Percentiles rank a stretch among this genome's conserved stretches.
Evolutionary conservation across 2,888 invertebrate genomes (phyloP).

Genomic region (Heliconius sara): DNA sequence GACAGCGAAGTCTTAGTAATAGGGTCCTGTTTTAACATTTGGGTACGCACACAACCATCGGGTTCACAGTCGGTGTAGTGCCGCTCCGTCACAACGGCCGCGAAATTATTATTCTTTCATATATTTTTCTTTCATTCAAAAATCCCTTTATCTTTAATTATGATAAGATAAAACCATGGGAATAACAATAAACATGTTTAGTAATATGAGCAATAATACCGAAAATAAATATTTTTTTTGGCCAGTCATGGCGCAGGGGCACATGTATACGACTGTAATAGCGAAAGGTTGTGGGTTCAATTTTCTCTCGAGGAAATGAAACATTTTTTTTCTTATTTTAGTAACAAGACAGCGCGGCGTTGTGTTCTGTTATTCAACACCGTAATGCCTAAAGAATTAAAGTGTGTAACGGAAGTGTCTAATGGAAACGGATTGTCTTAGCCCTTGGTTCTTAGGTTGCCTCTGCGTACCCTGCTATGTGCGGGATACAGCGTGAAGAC

Average conservation of each 20-base stretch:
- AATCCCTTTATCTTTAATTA: no score
- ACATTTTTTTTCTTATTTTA: not conserved
- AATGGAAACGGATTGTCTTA: not conserved
- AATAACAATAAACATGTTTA: no score
- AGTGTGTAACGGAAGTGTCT: not conserved
- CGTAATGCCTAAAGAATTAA: not conserved
- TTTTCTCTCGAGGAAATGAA: not conserved
- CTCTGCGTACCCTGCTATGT: not conserved
- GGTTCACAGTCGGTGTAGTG: no score
- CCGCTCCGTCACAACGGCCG: no score
- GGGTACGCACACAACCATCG: no score
- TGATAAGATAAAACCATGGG: no score
- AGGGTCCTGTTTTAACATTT: no score
- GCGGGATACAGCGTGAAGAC: not conserved
- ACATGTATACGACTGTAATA: not conserved
- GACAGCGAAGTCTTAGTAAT: no score
- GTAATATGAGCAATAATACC: not conserved
- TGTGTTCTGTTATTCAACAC: no score
- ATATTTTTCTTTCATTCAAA: no score
- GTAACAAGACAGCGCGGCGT: no score
- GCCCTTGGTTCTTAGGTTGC: not conserved
- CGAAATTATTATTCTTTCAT: no score
- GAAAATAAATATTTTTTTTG: not conserved
- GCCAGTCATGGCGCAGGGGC: not conserved
- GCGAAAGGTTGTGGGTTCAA: not conserved